A percentile compares a stretch with the other conserved stretches of the same genome.
These are phyloP conservation scores for Ageneiosus marmoratus DNA, from an alignment of 2,113 vertebrate species.

Conservation along the genomic window DNA sequence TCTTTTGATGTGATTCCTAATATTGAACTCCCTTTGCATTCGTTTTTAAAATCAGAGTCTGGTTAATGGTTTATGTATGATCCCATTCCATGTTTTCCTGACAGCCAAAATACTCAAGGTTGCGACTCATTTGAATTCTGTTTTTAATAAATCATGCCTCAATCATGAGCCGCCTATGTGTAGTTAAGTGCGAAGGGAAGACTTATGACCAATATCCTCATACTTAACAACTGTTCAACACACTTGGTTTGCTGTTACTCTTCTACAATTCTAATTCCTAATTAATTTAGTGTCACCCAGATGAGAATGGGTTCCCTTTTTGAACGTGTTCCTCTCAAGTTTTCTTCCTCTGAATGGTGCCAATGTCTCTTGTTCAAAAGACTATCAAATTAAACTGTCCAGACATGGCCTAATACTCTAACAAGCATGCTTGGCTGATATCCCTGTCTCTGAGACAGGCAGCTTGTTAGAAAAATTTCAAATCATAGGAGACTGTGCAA, in stretches of 20 bases:
- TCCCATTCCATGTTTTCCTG: too few species aligned
- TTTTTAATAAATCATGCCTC: too few species aligned
- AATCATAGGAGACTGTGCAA: not conserved
- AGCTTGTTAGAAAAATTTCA: not conserved
- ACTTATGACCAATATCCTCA: too few species aligned
- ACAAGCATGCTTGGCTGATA: not conserved
- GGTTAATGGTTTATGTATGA: too few species aligned
- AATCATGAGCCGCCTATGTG: too few species aligned
- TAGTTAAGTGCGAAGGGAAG: too few species aligned
- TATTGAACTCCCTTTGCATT: too few species aligned
- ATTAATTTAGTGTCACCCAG: not conserved
- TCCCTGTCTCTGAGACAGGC: not conserved
- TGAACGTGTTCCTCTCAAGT: not conserved
- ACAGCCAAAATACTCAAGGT: too few species aligned
- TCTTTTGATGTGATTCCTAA: too few species aligned
- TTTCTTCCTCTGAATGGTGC: not conserved
- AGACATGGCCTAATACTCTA: constrained; percentile 11
- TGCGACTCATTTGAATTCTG: too few species aligned
- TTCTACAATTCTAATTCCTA: not conserved
- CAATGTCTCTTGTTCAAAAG: not conserved
- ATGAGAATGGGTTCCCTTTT: not conserved
- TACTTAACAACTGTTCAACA: not conserved
- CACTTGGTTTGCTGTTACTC: not conserved
- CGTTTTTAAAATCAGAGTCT: too few species aligned
- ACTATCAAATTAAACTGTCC: too few species aligned